Conservation (phyloP, 2,888 invertebrate species). For the Campoplex capitator region DNA sequence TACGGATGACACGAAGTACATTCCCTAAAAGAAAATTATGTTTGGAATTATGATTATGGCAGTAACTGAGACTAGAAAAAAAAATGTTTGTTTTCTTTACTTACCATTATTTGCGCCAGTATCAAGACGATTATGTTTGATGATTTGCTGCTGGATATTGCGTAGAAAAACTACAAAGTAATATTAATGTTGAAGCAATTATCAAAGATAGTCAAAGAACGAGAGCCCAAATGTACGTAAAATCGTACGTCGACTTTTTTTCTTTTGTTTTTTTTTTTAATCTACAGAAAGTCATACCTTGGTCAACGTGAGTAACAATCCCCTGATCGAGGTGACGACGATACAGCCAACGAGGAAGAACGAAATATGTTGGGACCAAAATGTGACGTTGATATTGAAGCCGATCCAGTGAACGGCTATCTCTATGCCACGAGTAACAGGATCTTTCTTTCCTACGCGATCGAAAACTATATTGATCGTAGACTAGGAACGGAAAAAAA, state of each 20-base stretch:
- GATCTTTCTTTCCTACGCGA: slow-evolving; percentile 99
- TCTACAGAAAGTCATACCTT: slow-evolving; percentile 88
- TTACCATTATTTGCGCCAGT: slow-evolving; percentile 98
- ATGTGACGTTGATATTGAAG: slow-evolving; percentile 97
- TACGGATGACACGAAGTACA: slow-evolving; percentile 99
- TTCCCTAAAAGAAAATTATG: slow-evolving; percentile 88
- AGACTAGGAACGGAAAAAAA: slow-evolving; percentile 88
- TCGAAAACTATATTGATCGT: slow-evolving; percentile 99
- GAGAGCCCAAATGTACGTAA: not conserved
- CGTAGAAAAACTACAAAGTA: slow-evolving; percentile 96
- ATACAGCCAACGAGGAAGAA: slow-evolving; percentile 99
- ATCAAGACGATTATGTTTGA: slow-evolving; percentile 99
- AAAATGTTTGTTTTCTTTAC: slow-evolving; percentile 66
- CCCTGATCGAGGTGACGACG: slow-evolving; percentile 98
- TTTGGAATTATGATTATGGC: not conserved
- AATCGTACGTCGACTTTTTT: not conserved
- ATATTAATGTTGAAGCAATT: slow-evolving; percentile 44
- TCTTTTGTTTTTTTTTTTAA: slow-evolving; percentile 7
- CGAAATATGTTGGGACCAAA: slow-evolving; percentile 99
- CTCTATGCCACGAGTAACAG: slow-evolving; percentile 98
- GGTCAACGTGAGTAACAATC: slow-evolving; percentile 97
- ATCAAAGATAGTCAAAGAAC: not conserved
- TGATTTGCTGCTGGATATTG: slow-evolving; percentile 99
- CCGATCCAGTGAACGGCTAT: slow-evolving; percentile 99
- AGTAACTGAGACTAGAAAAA: not conserved